A percentile compares a stretch with the other conserved stretches of the same genome.
These are phyloP conservation scores for Heteronetta atricapilla DNA, from an alignment of 2,113 vertebrate genomes.

Conservation along the genomic window DNA sequence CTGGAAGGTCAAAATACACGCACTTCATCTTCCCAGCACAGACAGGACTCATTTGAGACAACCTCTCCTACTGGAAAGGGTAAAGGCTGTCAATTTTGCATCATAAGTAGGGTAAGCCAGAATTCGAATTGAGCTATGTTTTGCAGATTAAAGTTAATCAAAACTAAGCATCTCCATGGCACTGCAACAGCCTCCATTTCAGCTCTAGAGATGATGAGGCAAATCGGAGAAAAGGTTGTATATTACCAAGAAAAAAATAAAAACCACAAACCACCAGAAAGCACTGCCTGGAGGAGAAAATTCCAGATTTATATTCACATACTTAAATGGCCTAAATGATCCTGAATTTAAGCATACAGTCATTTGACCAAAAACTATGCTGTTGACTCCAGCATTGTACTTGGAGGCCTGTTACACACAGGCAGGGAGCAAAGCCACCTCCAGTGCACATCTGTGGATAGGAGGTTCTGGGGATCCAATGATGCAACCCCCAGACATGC, in stretches of 20 bases:
- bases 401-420: background rate
- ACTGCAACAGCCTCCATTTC: background rate
- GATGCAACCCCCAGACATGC: background rate
- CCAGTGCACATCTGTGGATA: background rate
- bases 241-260: background rate
- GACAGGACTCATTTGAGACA: background rate
- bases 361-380: background rate
- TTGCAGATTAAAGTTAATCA: background rate
- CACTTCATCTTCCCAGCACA: background rate
- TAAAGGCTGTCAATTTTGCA: background rate
- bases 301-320: background rate
- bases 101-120: background rate
- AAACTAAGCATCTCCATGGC: background rate
- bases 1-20: background rate
- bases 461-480: background rate
- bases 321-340: background rate
- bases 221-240: background rate
- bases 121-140: background rate
- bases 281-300: background rate
- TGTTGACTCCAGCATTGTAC: background rate
- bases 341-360: background rate
- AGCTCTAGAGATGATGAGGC: background rate
- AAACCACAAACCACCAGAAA: background rate
- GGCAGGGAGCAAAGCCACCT: background rate
- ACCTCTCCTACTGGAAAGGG: background rate